phyloP scores from a whole-genome alignment of 1,140 invertebrate genomes.

The Aphidius gifuensis region DNA sequence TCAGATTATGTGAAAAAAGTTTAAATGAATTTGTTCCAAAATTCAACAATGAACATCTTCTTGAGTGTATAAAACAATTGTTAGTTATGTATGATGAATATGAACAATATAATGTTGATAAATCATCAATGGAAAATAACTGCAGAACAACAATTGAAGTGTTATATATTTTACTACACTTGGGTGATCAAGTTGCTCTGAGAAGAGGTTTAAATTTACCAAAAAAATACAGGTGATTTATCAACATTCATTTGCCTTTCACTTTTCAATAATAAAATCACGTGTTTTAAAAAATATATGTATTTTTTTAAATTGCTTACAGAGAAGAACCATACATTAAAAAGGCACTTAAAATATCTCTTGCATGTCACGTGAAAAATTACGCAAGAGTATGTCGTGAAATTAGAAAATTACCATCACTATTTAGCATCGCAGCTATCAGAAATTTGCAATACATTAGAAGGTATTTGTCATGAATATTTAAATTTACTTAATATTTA shows the following conservation, averaged over 20 bases:
- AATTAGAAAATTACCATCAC: conserved; percentile 49
- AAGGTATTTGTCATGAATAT: conserved; percentile 45
- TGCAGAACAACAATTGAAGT: conserved; percentile 54
- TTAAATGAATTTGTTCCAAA: conserved; percentile 58
- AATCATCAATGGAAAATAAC: conserved; percentile 24
- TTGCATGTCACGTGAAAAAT: conserved; percentile 55
- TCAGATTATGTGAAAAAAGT: conserved; percentile 53
- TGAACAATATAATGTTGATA: conserved; percentile 29
- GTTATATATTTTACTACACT: conserved; percentile 60
- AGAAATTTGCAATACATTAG: conserved; percentile 53
- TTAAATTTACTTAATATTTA: conserved; percentile 8
- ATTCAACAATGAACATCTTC: conserved; percentile 60
- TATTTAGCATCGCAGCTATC: conserved; percentile 51
- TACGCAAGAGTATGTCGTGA: conserved; percentile 52
- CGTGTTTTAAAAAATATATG: background rate
- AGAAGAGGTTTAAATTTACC: conserved; percentile 51
- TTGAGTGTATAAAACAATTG: conserved; percentile 60
- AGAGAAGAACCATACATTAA: conserved; percentile 32
- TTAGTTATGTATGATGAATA: conserved; percentile 58
- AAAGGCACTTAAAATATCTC: conserved; percentile 49
- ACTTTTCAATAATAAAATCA: conserved; percentile 1
- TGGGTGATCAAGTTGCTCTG: conserved; percentile 56
- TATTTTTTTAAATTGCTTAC: conserved; percentile 12
- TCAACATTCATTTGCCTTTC: background rate
- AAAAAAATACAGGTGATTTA: conserved; percentile 37